Percentiles rank a stretch among this genome's conserved stretches.
phyloP scores from a whole-genome alignment of 2,113 vertebrate genomes.

The Toxotes chatareus region DNA sequence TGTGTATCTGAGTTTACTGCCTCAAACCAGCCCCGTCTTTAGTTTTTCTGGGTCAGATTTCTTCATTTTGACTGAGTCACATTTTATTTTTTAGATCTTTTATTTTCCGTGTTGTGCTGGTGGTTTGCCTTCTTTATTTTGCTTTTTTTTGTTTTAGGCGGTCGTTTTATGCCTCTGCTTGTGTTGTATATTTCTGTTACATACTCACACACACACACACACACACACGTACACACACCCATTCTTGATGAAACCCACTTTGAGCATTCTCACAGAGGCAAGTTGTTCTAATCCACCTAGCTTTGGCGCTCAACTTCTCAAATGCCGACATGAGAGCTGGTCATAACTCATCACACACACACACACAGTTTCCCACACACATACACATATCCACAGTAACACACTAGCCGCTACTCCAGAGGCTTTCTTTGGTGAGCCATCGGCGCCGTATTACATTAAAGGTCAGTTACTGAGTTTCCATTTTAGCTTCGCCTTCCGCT shows the following conservation, averaged over 20 bases:
- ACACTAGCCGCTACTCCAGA: conserved; percentile 39
- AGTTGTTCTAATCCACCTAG: conserved; percentile 75
- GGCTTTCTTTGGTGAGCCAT: conserved; percentile 67
- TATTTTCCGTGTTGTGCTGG: neutral
- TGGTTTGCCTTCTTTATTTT: conserved; percentile 36
- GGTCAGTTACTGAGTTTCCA: conserved; percentile 77
- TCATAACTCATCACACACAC: conserved; percentile 69
- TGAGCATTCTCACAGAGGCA: conserved; percentile 79
- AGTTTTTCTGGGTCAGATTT: conserved; percentile 1
- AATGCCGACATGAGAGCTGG: conserved; percentile 65
- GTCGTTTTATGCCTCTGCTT: conserved; percentile 20
- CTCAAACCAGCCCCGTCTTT: conserved; percentile 10
- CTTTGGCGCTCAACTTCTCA: conserved; percentile 72
- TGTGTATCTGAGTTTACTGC: conserved; percentile 22
- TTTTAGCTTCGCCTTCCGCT: conserved; percentile 63
- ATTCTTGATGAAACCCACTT: conserved; percentile 46
- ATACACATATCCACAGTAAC: conserved; percentile 28
- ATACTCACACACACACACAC: conserved; percentile 25
- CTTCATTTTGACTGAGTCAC: neutral
- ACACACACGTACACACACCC: conserved; percentile 12
- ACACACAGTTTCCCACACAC: conserved; percentile 31
- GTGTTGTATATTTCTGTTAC: conserved; percentile 14
- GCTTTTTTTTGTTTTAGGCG: conserved; percentile 28
- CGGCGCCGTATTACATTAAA: conserved; percentile 72
- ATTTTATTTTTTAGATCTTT: conserved; percentile 41